Base-by-base conservation (phyloP, 1,140 invertebrate species). In the Habropoda laboriosa region DNA sequence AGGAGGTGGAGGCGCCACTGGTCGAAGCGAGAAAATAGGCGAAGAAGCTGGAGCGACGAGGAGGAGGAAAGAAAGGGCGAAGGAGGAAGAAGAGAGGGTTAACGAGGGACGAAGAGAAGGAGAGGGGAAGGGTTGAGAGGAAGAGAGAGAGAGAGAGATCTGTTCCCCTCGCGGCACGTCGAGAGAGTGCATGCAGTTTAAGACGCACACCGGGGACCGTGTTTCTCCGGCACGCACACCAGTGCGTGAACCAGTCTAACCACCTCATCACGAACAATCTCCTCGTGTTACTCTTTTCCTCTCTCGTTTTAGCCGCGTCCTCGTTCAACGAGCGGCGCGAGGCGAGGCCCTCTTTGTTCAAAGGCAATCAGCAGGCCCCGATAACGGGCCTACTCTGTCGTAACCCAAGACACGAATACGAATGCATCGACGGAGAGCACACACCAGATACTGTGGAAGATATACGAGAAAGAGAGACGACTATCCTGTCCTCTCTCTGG, bases 191-290 rank as follows among this genome's bases (percentile, higher is more conserved):
- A 87, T 87, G 82, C 85, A 87, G 86, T 86, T 87, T 86, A 86
- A 86, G 79, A 86, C 86, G 85, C 84, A 86, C 83, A 86, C 80
- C 68, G 81, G 58, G 57, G 80, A 83, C 86, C 80, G 82, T 86
- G 84, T 90, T 87, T 83, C n/a, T n/a, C 85, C 83, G 86, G 67
- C 75, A 86, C 87, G 84, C 88, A 89, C 85, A 89, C 88, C 88
- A 88, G 88, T 88, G 88, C 90, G 88, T 86, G 86, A 93, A 93
- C 92, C 92, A 92, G 92, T 93, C 89, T 92, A 92, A 93, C 92
- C 92, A 92, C 92, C 92, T 93, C 92, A 91, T 92, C 91, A 90
- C 87, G 90, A 91, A 90, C 91, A 92, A 92, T 92, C 91, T 92
- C 91, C 87, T 92, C 86, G 86, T 90, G 88, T 89, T 89, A 88